Evolutionary conservation across 2,113 vertebrate genomes (phyloP).

Genomic region (Nesogale talazaci): DNA sequence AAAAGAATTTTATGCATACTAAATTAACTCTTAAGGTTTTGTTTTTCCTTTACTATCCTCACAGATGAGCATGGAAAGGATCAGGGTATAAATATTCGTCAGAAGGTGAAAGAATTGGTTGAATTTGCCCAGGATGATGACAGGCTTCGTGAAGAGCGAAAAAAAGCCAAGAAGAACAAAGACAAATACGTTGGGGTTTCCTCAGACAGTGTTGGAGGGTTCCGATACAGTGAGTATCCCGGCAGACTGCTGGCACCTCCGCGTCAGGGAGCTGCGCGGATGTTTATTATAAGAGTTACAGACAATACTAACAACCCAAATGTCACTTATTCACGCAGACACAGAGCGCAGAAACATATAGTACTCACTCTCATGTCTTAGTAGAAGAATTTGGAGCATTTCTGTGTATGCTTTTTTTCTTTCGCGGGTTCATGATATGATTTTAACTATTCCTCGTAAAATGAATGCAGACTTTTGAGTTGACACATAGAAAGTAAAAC

Average conservation of each 20-base stretch:
- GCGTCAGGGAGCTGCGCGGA: conserved; percentile 18
- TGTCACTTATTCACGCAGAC: not conserved
- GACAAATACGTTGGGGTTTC: conserved; percentile 99
- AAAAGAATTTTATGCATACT: conserved; percentile 36
- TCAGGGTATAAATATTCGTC: conserved; percentile 98
- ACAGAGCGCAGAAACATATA: not conserved
- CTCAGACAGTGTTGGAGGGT: conserved; percentile 93
- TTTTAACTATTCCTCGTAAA: conserved; percentile 52
- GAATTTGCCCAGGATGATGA: conserved; percentile 99
- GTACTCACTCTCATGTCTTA: conserved; percentile 28
- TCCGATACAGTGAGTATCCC: conserved; percentile 90
- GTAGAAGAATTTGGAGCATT: not conserved
- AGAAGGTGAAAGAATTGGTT: conserved; percentile 98
- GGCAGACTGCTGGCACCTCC: conserved; percentile 28
- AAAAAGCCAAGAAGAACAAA: conserved; percentile 99
- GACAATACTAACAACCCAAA: not conserved
- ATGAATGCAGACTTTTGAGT: conserved; percentile 21
- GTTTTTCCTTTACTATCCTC: conserved; percentile 4
- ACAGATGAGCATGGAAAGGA: conserved; percentile 98
- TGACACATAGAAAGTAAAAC: conserved; percentile 26
- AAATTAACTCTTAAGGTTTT: conserved; percentile 58
- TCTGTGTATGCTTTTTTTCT: not conserved
- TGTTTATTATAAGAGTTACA: conserved; percentile 53
- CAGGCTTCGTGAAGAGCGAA: conserved; percentile 95
- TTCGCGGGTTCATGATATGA: not conserved